A percentile compares a stretch with the other conserved stretches of the same genome.
These are phyloP conservation scores for Drosophila asahinai DNA, from an alignment of 1,140 invertebrate genomes.

Conservation along the genomic window DNA sequence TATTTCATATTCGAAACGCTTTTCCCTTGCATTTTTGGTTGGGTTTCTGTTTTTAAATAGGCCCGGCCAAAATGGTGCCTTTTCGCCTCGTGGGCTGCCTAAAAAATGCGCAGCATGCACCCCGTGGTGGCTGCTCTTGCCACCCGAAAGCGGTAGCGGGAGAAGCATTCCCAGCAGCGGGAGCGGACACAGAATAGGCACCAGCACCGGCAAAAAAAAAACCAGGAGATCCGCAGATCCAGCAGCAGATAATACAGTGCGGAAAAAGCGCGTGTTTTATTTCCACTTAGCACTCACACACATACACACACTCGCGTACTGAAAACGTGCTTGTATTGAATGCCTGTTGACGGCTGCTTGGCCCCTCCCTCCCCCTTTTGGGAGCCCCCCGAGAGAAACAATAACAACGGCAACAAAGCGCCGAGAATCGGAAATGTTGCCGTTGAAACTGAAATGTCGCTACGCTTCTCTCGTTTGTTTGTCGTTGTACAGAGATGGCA, in stretches of 20 bases:
- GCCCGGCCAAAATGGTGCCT: conserved; percentile 55
- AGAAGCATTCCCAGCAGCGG: neutral
- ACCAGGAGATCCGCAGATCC: conserved; percentile 40
- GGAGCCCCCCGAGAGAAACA: conserved; percentile 57
- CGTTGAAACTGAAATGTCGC: conserved; percentile 83
- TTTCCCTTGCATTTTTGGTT: neutral
- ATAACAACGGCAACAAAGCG: conserved; percentile 77
- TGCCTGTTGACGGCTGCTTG: conserved; percentile 75
- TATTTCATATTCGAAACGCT: neutral
- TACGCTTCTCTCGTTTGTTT: conserved; percentile 58
- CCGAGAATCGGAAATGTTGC: conserved; percentile 81
- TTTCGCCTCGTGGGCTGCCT: conserved; percentile 47
- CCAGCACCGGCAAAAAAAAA: neutral
- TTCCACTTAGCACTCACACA: conserved; percentile 78
- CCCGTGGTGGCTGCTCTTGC: conserved; percentile 5
- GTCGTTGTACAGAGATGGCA: conserved; percentile 12
- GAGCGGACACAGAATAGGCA: conserved; percentile 3
- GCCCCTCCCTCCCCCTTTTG: conserved; percentile 7
- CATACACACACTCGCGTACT: conserved; percentile 9
- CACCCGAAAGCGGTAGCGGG: neutral
- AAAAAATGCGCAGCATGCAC: conserved; percentile 73
- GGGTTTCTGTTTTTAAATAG: conserved; percentile 51
- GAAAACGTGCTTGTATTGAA: conserved; percentile 62
- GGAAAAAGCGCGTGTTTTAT: conserved; percentile 83
- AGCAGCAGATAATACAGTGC: conserved; percentile 70